Evolutionary conservation across 2,888 invertebrate species (phyloP).

Genomic region (Hemithea aestivaria): DNA sequence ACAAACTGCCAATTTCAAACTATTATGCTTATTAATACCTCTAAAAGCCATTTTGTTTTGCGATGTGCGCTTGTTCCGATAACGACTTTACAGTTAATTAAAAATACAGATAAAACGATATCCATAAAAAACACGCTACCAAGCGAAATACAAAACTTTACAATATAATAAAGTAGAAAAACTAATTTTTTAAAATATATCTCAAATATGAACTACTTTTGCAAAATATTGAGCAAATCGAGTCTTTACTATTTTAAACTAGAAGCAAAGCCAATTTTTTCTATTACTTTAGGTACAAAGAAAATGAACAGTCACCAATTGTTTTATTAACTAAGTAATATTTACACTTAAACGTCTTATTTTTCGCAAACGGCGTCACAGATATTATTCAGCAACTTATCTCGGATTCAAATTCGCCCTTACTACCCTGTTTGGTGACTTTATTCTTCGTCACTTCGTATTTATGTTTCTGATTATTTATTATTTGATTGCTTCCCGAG

Average conservation of each 20-base stretch:
- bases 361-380: constrained; percentile 33
- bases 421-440: constrained; percentile 69
- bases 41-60: constrained; percentile 15
- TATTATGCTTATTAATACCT: constrained; percentile 1
- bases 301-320: constrained; percentile 20
- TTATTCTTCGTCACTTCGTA: too few relatives aligned
- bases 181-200: constrained; percentile 35
- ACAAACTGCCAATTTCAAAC: too few relatives aligned
- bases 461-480: constrained; percentile 42
- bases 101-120: constrained; percentile 27
- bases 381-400: constrained; percentile 80
- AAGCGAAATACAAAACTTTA: constrained; percentile 34
- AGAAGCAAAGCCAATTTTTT: constrained; percentile 41
- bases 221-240: constrained; percentile 73
- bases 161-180: constrained; percentile 44
- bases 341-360: constrained; percentile 47
- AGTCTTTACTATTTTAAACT: constrained; percentile 45
- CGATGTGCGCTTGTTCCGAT: constrained; percentile 26
- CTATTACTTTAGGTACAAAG: constrained; percentile 18
- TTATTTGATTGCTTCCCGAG: constrained; percentile 44
- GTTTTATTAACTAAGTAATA: constrained; percentile 32
- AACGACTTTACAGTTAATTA: constrained; percentile 22
- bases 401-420: constrained; percentile 77
- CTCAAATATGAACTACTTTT: constrained; percentile 33
- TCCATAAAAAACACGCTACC: constrained; percentile 31